Evolutionary conservation across 2,888 invertebrate genomes (phyloP).

Genomic region (Diadegma fenestrale): DNA sequence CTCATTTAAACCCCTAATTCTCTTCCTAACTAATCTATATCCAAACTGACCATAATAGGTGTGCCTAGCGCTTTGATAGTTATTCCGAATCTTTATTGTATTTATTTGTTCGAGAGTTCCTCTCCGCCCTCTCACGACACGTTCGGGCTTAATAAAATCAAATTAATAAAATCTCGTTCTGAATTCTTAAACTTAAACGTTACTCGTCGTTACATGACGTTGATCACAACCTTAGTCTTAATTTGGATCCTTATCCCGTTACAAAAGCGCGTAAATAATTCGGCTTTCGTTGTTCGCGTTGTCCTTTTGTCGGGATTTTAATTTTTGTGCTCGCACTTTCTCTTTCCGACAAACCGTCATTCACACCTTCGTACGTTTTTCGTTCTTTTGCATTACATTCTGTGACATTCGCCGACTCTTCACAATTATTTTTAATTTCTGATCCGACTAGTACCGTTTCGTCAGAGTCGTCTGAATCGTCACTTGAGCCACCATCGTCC

Average conservation of each 20-base stretch:
- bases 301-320: neutral
- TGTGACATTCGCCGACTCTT: neutral
- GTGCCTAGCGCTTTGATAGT: too few relatives aligned
- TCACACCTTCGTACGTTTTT: constrained; percentile 6
- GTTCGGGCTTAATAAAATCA: too few relatives aligned
- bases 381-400: neutral
- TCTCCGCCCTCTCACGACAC: too few relatives aligned
- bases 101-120: too few relatives aligned
- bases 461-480: constrained; percentile 17
- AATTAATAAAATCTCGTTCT: neutral
- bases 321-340: neutral
- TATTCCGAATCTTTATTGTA: too few relatives aligned
- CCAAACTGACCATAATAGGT: too few relatives aligned
- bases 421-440: neutral
- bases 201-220: neutral
- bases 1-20: too few relatives aligned
- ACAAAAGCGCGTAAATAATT: constrained; percentile 23
- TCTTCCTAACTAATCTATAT: too few relatives aligned
- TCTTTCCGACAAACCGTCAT: neutral
- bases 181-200: neutral
- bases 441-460: constrained; percentile 6
- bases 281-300: constrained; percentile 25
- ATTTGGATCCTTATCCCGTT: constrained; percentile 6
- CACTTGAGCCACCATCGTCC: constrained; percentile 2
- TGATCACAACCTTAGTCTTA: neutral